Percentiles rank a stretch among this genome's conserved stretches.
phyloP scores from a whole-genome alignment of 1,140 invertebrate species.

The Telenomus remus region DNA sequence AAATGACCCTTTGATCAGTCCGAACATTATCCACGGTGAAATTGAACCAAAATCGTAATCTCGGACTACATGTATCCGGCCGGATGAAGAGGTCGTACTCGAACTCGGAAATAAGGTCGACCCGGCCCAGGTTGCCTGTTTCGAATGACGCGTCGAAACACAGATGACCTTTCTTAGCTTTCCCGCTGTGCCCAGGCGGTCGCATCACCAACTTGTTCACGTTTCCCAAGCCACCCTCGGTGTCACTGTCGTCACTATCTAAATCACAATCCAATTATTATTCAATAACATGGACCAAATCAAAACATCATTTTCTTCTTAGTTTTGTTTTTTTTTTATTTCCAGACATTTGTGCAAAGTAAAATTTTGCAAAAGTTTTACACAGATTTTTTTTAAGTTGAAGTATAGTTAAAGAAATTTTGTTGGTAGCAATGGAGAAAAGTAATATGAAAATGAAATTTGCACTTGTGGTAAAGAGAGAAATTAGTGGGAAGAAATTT shows the following conservation, averaged over 20 bases:
- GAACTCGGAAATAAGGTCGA: slow-evolving; percentile 94
- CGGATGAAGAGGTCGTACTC: slow-evolving; percentile 98
- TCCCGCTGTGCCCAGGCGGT: slow-evolving; percentile 94
- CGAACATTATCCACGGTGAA: slow-evolving; percentile 98
- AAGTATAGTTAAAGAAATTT: no score
- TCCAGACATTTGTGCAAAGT: no score
- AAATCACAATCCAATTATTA: slow-evolving; percentile 20
- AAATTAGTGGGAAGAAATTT: neutral
- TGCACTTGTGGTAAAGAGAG: neutral
- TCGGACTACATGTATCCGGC: slow-evolving; percentile 96
- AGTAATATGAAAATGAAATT: neutral
- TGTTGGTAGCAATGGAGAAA: no score
- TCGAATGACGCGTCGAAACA: slow-evolving; percentile 99
- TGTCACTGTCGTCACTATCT: slow-evolving; percentile 97
- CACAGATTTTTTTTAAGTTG: no score
- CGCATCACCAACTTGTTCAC: slow-evolving; percentile 93
- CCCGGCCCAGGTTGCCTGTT: slow-evolving; percentile 95
- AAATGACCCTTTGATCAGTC: slow-evolving; percentile 95
- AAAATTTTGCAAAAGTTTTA: no score
- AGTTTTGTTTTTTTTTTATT: no score
- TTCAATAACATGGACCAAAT: no score
- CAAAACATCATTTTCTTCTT: no score
- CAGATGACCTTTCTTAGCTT: slow-evolving; percentile 94
- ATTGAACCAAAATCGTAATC: slow-evolving; percentile 97
- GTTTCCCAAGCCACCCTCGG: slow-evolving; percentile 95